Base-by-base conservation (phyloP, 1,140 invertebrate species). In the Lordiphosa clarofinis region DNA sequence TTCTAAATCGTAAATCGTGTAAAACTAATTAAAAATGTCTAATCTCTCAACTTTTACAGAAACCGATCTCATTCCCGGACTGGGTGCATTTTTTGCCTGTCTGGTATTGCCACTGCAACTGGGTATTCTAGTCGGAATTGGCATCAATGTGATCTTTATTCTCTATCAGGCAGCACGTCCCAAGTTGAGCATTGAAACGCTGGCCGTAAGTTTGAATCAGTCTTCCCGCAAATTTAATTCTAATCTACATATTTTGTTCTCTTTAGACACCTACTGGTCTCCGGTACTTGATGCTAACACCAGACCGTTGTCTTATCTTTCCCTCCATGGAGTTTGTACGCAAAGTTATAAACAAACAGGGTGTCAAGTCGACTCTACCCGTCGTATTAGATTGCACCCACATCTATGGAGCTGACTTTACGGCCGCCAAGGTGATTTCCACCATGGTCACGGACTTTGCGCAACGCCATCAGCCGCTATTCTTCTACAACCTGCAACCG, bases 91-190 rank as follows among this genome's bases (percentile, higher is more conserved):
- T 79, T 89, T 97, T 15, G 92, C 94, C 42, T 97, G 96, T 68
- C 90, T 98, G 43, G 91, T 95, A 3, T 87, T 97, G 61, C 95
- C 94, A 42, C 90, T 98, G 47, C 96, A 98, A 91, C 92, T 96
- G 88, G 97, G 97, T 46, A 98, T 99, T 86, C 90, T 98, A 4
- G 92, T 95, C 66, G 97, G 97, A 19, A 94, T 98, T 58, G 94
- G 94, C 35, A 91, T 97, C 24, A 97, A 97, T 75, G 90, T 98
- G 13, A 89, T 96, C 9, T 96, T 97, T 71, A 94, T 98, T 40
- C 90, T 98, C 4, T 97, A 98, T 87, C 95, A 96, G 78, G 95
- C 95, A 28, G 96, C 97, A 0, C 91, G 96, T 68, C 96, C 97
- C 31, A 95, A 96, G 87, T 93, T 98, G 55, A 91, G 92, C 9